phyloP scores from a whole-genome alignment of 2,797 vertebrate genomes.

The Apogon hyalosoma region DNA sequence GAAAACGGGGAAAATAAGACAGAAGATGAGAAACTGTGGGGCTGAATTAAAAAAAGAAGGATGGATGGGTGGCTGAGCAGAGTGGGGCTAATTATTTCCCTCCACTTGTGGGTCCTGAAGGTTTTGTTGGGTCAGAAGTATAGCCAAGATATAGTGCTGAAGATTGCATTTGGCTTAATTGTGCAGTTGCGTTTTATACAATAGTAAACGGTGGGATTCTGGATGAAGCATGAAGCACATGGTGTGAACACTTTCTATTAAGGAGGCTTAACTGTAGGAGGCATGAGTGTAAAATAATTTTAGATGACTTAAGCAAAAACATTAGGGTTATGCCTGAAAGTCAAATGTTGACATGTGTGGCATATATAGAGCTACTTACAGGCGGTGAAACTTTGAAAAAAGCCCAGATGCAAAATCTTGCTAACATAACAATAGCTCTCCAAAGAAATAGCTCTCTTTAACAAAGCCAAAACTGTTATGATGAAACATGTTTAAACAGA shows the following conservation, averaged over 20 bases:
- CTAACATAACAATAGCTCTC: slow-evolving; percentile 10
- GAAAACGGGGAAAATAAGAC: slow-evolving; percentile 53
- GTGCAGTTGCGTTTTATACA: slow-evolving; percentile 63
- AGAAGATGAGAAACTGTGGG: slow-evolving; percentile 62
- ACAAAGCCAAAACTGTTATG: slow-evolving; percentile 53
- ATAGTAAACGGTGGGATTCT: slow-evolving; percentile 58
- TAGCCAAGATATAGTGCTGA: slow-evolving; percentile 69
- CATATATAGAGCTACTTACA: not conserved
- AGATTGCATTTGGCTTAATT: slow-evolving; percentile 65
- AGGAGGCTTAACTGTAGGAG: slow-evolving; percentile 50
- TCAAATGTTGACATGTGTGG: slow-evolving; percentile 5
- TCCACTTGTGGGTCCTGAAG: slow-evolving; percentile 73
- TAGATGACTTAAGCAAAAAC: slow-evolving; percentile 48
- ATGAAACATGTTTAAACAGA: slow-evolving; percentile 73
- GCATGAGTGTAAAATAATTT: slow-evolving; percentile 29
- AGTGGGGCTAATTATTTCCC: slow-evolving; percentile 81
- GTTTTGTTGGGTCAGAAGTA: slow-evolving; percentile 70
- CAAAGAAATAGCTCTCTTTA: slow-evolving; percentile 16
- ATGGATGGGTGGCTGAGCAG: slow-evolving; percentile 64
- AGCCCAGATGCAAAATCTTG: slow-evolving; percentile 16
- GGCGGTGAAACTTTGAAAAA: slow-evolving; percentile 14
- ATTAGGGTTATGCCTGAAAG: slow-evolving; percentile 13
- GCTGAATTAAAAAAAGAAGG: slow-evolving; percentile 59
- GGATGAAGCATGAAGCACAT: slow-evolving; percentile 31
- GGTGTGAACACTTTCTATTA: slow-evolving; percentile 39